Evolutionary conservation across 2,888 invertebrate species (phyloP).

Genomic region (Ochropleura plecta): DNA sequence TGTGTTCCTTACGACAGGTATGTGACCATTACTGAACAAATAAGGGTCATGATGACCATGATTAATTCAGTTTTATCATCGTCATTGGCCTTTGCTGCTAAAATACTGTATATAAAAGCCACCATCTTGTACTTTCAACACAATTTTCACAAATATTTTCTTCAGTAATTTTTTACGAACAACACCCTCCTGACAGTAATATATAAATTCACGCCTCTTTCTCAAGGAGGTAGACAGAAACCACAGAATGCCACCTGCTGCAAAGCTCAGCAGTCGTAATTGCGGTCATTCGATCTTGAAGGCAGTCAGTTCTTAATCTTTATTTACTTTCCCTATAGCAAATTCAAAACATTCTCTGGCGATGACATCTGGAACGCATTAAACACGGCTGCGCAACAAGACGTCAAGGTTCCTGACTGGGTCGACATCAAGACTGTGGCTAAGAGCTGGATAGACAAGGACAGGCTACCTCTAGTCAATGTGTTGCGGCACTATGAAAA

Average conservation of each 20-base stretch:
- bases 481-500: constrained; percentile 92
- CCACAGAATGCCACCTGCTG: too few species aligned
- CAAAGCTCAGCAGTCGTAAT: too few species aligned
- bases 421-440: constrained; percentile 93
- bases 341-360: constrained; percentile 94
- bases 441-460: constrained; percentile 95
- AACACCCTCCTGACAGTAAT: too few species aligned
- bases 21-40: neutral
- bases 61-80: neutral
- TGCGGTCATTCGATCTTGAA: too few species aligned
- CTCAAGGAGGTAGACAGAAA: too few species aligned
- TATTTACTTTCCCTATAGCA: constrained; percentile 78
- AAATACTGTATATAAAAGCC: neutral
- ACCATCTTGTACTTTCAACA: neutral
- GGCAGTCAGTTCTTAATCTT: neutral
- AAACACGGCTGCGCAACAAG: constrained; percentile 92
- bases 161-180: too few species aligned
- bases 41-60: neutral
- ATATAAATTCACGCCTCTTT: too few species aligned
- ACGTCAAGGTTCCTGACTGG: constrained; percentile 86
- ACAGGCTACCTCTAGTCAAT: constrained; percentile 94
- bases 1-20: neutral
- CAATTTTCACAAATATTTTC: neutral
- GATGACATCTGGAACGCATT: constrained; percentile 95
- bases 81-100: neutral